These are phyloP conservation scores for Sakesphorus luctuosus DNA, from an alignment of 2,113 vertebrate species.

Conservation along the genomic window DNA sequence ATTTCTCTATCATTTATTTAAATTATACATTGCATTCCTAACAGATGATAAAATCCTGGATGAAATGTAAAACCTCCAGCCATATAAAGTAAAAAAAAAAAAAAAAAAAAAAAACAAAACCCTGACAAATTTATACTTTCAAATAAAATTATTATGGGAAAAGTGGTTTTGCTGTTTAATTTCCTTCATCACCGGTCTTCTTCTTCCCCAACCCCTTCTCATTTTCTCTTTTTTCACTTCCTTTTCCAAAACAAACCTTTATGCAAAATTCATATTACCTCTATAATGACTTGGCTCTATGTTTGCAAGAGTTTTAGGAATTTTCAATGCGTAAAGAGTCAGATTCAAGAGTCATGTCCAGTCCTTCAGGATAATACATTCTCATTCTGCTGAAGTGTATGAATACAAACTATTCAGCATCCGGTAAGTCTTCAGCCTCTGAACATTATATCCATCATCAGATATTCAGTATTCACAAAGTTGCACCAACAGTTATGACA, in stretches of 20 bases:
- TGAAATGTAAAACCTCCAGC: background rate
- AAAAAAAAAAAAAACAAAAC: background rate
- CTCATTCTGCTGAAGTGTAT: background rate
- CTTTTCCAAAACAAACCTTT: slow-evolving; percentile 16
- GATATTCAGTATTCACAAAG: background rate
- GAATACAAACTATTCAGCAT: background rate
- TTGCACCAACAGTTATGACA: background rate
- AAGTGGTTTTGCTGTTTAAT: background rate
- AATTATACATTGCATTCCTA: slow-evolving; percentile 1
- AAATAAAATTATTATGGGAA: slow-evolving; percentile 6
- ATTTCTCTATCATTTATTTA: slow-evolving; percentile 1
- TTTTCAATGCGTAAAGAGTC: background rate
- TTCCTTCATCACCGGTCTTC: background rate
- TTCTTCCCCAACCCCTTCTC: background rate
- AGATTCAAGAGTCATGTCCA: background rate
- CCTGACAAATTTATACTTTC: background rate
- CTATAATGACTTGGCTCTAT: background rate
- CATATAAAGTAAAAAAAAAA: background rate
- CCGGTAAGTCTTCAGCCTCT: background rate
- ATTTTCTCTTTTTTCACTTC: background rate
- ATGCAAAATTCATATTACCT: background rate
- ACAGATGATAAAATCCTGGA: background rate
- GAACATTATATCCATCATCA: background rate
- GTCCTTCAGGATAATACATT: background rate
- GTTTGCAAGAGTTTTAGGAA: background rate